A percentile compares a stretch with the other conserved stretches of the same genome.
Evolutionary conservation across 35 echinoderm and acorn worm genomes (phyloP).

Genomic region (Antedon bifida): DNA sequence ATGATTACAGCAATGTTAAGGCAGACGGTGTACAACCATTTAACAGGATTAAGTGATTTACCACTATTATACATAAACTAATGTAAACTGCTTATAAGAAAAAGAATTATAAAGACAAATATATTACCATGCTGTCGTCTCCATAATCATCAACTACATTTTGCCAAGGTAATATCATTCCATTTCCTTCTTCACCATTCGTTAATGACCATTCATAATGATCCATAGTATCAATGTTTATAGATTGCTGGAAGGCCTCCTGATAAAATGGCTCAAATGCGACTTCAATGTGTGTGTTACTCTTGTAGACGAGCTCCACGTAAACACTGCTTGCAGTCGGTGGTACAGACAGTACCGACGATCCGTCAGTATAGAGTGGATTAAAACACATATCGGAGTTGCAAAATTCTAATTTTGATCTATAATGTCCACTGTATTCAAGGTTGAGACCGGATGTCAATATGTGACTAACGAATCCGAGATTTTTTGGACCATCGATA

Average conservation of each 20-base stretch:
- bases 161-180: constrained; percentile 14
- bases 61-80: neutral
- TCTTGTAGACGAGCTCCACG: no score
- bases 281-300: no score
- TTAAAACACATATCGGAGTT: neutral
- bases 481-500: no score
- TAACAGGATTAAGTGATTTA: neutral
- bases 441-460: neutral
- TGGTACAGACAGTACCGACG: neutral
- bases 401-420: neutral
- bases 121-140: neutral
- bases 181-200: neutral
- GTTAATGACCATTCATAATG: no score
- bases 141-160: neutral
- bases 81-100: neutral
- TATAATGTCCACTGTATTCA: neutral
- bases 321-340: neutral
- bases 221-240: no score
- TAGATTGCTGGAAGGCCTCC: no score
- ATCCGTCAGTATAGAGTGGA: neutral
- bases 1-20: no score
- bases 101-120: neutral
- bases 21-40: no score
- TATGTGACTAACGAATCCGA: neutral
- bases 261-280: no score